phyloP scores from a whole-genome alignment of 2,113 vertebrate genomes.

The Microcebus tavaratra region DNA sequence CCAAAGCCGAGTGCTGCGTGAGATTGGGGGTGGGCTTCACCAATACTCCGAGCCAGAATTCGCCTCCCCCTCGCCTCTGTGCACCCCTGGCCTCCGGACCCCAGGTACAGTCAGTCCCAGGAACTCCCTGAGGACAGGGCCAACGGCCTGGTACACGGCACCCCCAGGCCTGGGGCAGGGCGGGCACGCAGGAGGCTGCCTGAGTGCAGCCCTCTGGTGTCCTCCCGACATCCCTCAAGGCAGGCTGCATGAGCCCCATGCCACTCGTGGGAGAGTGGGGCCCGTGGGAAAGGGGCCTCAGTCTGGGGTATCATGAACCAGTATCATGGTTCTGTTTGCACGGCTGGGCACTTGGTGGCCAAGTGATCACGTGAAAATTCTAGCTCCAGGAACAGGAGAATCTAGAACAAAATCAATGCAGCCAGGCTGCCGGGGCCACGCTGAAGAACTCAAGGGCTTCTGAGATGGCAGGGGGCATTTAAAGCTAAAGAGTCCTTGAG shows the following conservation, averaged over 20 bases:
- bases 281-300: too few relatives aligned
- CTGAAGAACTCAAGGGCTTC: neutral
- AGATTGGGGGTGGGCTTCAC: neutral
- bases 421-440: neutral
- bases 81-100: neutral
- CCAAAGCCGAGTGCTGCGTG: too few relatives aligned
- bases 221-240: neutral
- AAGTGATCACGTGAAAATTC: neutral
- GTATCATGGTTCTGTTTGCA: neutral
- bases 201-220: too few relatives aligned
- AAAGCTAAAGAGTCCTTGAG: neutral
- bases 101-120: neutral
- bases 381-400: neutral
- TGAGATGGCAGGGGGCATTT: neutral
- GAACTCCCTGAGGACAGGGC: neutral
- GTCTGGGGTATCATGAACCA: too few relatives aligned
- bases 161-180: neutral
- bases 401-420: neutral
- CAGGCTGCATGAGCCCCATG: neutral
- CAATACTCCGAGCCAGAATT: neutral
- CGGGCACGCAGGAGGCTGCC: neutral
- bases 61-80: neutral
- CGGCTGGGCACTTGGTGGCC: accelerated
- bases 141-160: neutral
- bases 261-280: too few relatives aligned